phyloP scores from a whole-genome alignment of 2,888 invertebrate genomes.

The Pemphredon lugubris region DNA sequence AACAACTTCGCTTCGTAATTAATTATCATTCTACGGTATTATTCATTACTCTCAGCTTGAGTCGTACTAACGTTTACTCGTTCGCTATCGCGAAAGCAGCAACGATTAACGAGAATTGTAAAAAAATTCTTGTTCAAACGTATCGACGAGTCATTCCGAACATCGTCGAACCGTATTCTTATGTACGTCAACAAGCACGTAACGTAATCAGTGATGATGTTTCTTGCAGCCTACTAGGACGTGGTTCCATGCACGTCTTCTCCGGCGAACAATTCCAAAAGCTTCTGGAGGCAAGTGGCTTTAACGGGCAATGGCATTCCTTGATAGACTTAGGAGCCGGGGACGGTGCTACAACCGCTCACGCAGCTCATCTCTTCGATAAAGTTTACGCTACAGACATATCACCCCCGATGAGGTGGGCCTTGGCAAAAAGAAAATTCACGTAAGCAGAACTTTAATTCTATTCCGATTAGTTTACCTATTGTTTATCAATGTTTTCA shows the following conservation, averaged over 20 bases:
- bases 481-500: background rate
- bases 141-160: too few relatives aligned
- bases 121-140: too few relatives aligned
- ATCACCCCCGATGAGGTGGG: constrained; percentile 92
- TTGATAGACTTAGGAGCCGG: constrained; percentile 96
- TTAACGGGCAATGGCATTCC: constrained; percentile 81
- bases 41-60: too few relatives aligned
- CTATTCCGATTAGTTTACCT: background rate
- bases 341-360: constrained; percentile 95
- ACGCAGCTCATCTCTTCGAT: constrained; percentile 88
- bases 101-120: too few relatives aligned
- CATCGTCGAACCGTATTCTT: too few relatives aligned
- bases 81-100: too few relatives aligned
- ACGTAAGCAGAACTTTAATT: constrained; percentile 83
- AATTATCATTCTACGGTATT: too few relatives aligned
- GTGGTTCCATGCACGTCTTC: constrained; percentile 98
- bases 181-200: too few relatives aligned
- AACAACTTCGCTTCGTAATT: too few relatives aligned
- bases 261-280: constrained; percentile 90
- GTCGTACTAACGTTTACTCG: too few relatives aligned
- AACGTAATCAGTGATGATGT: constrained; percentile 2
- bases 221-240: constrained; percentile 87
- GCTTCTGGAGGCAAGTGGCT: constrained; percentile 82
- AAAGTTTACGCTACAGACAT: constrained; percentile 94
- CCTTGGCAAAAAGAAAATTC: constrained; percentile 89